Conservation (phyloP, 2,888 invertebrate genomes). For the Hyles lineata region DNA sequence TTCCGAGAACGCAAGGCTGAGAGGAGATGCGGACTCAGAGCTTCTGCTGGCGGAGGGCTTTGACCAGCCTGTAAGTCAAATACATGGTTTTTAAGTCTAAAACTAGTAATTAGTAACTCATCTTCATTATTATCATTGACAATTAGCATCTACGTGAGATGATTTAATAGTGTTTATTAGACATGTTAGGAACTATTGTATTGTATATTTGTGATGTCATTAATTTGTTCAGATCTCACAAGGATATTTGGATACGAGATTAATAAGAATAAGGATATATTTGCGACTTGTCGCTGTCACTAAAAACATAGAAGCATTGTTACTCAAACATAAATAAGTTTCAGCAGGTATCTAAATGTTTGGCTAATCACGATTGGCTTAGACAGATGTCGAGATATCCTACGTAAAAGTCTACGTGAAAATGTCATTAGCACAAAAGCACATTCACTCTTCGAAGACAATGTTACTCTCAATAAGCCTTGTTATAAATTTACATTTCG, state of each 20-base stretch:
- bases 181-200: too few species aligned
- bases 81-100: not conserved
- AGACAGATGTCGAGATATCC: too few species aligned
- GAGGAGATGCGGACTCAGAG: constrained; percentile 44
- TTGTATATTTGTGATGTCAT: too few species aligned
- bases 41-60: constrained; percentile 39
- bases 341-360: not conserved
- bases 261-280: too few species aligned
- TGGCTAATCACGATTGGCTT: too few species aligned
- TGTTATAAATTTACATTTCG: not conserved
- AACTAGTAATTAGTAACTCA: not conserved
- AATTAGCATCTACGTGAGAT: too few species aligned
- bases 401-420: not conserved
- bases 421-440: not conserved
- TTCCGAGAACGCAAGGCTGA: constrained; percentile 66
- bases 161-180: too few species aligned
- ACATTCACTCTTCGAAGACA: not conserved
- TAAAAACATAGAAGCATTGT: not conserved
- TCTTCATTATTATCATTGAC: too few species aligned
- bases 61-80: constrained; percentile 48
- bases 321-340: too few species aligned
- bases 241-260: too few species aligned
- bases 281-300: too few species aligned
- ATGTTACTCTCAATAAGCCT: not conserved
- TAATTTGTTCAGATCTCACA: too few species aligned